These are phyloP conservation scores for Syngnathus acus DNA, from an alignment of 2,797 vertebrate species.

Conservation along the genomic window DNA sequence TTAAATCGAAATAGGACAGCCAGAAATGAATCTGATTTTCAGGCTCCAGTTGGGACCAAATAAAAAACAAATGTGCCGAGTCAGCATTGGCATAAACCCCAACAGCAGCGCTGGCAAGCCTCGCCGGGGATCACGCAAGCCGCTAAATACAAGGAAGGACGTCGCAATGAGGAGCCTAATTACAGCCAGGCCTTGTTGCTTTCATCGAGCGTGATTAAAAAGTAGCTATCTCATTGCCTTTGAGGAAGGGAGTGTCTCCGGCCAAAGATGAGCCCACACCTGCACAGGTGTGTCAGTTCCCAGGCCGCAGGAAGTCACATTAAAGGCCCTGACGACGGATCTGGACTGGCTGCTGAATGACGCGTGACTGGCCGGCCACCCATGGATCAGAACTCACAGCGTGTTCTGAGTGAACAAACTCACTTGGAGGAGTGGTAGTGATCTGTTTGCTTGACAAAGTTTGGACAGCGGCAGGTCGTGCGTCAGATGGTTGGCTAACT, in stretches of 20 bases:
- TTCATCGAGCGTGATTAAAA: conserved; percentile 66
- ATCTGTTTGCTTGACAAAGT: not conserved
- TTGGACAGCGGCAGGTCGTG: too few relatives aligned
- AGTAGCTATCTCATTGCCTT: conserved; percentile 34
- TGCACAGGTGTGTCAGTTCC: conserved; percentile 65
- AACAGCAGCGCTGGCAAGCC: conserved; percentile 11
- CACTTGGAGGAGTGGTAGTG: not conserved
- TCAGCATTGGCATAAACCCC: conserved; percentile 4
- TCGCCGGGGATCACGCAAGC: not conserved
- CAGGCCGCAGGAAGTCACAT: conserved; percentile 65
- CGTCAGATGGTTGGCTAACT: too few relatives aligned
- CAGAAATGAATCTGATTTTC: not conserved
- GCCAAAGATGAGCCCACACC: conserved; percentile 46
- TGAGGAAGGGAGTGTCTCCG: not conserved
- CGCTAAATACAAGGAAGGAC: conserved; percentile 12
- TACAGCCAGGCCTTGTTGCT: conserved; percentile 42
- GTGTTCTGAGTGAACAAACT: not conserved
- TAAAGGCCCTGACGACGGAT: conserved; percentile 59
- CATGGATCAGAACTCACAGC: not conserved
- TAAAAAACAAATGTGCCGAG: not conserved
- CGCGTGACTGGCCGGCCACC: conserved; percentile 6
- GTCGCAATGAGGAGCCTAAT: conserved; percentile 46
- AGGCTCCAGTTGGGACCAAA: not conserved
- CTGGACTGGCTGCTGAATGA: conserved; percentile 32
- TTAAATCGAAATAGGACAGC: not conserved